phyloP scores from a whole-genome alignment of 2,113 vertebrate genomes.

The Sialia sialis region DNA sequence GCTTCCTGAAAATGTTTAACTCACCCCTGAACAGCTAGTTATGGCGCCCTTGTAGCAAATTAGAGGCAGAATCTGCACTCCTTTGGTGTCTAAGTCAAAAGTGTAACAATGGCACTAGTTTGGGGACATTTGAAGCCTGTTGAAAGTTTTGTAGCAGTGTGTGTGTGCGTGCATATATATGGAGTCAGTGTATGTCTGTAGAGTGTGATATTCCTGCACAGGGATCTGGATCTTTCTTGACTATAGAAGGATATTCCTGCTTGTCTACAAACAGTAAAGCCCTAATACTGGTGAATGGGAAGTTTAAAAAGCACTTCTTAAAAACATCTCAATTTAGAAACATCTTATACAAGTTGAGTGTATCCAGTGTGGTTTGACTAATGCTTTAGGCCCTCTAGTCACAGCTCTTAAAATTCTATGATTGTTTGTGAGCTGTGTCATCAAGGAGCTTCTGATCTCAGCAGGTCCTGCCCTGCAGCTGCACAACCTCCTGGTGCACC shows the following conservation, averaged over 20 bases:
- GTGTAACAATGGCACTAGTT: neutral
- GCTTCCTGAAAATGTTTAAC: neutral
- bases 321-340: neutral
- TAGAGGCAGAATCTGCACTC: neutral
- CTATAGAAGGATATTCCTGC: neutral
- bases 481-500: neutral
- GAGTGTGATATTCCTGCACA: neutral
- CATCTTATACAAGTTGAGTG: neutral
- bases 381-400: neutral
- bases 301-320: neutral
- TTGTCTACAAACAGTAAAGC: neutral
- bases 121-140: neutral
- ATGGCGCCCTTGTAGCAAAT: neutral
- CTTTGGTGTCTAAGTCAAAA: neutral
- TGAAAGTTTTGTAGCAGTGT: neutral
- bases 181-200: neutral
- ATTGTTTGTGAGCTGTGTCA: neutral
- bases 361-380: neutral
- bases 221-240: neutral
- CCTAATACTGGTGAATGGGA: constrained; percentile 11
- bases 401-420: neutral
- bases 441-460: constrained; percentile 8
- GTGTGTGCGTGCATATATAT: neutral
- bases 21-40: neutral
- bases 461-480: neutral